Conservation (phyloP, 92 coral and sea anemone genomes). For the Hydrozoanthus gracilis region DNA sequence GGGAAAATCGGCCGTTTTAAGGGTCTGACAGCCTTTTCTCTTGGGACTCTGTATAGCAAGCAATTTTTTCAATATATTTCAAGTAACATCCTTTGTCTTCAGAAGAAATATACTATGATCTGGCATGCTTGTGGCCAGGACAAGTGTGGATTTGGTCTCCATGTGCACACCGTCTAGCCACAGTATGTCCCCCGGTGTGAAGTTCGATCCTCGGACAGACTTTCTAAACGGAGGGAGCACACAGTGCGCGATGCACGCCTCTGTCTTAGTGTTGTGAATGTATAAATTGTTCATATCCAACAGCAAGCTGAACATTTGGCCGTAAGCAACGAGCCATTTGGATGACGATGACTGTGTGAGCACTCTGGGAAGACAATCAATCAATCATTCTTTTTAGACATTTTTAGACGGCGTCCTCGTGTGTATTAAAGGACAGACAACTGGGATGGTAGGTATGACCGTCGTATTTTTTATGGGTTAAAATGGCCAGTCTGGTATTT, state of each 20-base stretch:
- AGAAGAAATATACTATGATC: constrained; percentile 84
- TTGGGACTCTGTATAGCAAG: neutral
- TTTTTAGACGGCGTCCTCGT: too few relatives aligned
- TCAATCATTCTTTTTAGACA: too few relatives aligned
- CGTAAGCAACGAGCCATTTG: constrained; percentile 90
- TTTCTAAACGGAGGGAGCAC: constrained; percentile 80
- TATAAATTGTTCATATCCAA: constrained; percentile 77
- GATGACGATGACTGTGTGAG: constrained; percentile 66
- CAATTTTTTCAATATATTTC: neutral
- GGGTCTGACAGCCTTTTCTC: neutral
- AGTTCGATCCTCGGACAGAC: constrained; percentile 85
- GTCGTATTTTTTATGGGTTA: too few relatives aligned
- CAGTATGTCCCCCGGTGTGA: constrained; percentile 68
- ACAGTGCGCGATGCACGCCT: constrained; percentile 71
- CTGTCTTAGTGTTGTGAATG: constrained; percentile 74
- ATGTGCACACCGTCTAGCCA: constrained; percentile 75
- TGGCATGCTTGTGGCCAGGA: constrained; percentile 90
- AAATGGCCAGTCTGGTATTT: too few relatives aligned
- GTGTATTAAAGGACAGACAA: too few relatives aligned
- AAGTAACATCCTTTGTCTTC: constrained; percentile 72
- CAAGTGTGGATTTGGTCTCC: constrained; percentile 56
- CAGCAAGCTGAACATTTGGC: constrained; percentile 78
- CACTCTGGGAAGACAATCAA: constrained; percentile 57
- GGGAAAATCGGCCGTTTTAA: too few relatives aligned
- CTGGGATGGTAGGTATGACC: too few relatives aligned